Evolutionary conservation across 2,888 invertebrate genomes (phyloP), one percentile per base, ranked within the genome.

Genomic region (Microdon myrmicae): DNA sequence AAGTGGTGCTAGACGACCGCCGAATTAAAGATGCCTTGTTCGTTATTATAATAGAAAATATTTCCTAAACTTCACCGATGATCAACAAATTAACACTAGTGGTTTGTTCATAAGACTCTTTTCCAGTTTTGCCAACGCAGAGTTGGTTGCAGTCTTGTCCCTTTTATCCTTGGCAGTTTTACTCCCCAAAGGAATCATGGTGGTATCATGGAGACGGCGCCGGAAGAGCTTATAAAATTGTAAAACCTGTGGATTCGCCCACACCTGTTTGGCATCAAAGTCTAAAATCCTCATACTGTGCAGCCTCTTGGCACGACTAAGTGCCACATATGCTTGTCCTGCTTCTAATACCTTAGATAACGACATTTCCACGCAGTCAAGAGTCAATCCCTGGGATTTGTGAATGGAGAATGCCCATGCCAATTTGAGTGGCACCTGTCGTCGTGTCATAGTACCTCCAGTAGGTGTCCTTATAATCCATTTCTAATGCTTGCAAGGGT

Each of bases 351-450:
- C 95, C 73, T 90, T 87, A 0, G 88, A 86, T 38, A 96, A 79
- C 4, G 94, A 92, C 89, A 96, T 94, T 81, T 96, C 96, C 0
- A 96, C 95, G 81, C 95, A 95, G 75, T 96, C 96, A 68, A 96
- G 81, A 0, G 96, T 96, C 72, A 96, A 83, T 2, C 96, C 96
- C 84, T 96, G 91, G 49, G 94, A 94, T 80, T 97, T 97, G 77
- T 97, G 97, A 71, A 97, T 96, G 2, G 96, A 96, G 80, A 97
- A 96, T 0, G 96, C 96, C 96, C 96, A 97, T 9, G 96, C 96
- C 10, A 97, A 81, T 74, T 92, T 92, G 1, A 97, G 80, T 0
- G 97, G 96, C 4, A 97, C 81, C 79, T 95, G 94, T 38, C 81
- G 79, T 2, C 86, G 81, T 51, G 83, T 83, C 1, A 85, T 69